A percentile compares a stretch with the other conserved stretches of the same genome.
Conservation (phyloP, 2,888 invertebrate species). For the Euphydryas editha region DNA sequence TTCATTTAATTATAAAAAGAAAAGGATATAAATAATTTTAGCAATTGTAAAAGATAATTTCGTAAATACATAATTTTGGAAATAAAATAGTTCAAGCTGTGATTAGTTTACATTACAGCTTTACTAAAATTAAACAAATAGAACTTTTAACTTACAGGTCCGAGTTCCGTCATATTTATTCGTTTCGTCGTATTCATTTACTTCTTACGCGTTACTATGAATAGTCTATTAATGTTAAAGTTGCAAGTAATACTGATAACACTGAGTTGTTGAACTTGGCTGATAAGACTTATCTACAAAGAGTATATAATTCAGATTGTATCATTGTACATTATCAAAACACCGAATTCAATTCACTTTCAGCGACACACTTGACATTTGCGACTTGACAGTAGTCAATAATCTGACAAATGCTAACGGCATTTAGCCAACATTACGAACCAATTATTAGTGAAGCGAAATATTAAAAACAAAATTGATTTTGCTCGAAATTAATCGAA, state of each 20-base stretch:
- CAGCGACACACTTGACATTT: too few relatives aligned
- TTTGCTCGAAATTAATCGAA: too few relatives aligned
- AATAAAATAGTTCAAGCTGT: too few relatives aligned
- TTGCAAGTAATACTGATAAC: neutral
- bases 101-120: too few relatives aligned
- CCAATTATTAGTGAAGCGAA: neutral
- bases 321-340: neutral
- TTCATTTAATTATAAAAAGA: too few relatives aligned
- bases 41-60: too few relatives aligned
- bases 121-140: neutral
- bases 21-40: too few relatives aligned
- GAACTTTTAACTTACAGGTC: constrained; percentile 50
- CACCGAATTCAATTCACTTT: neutral
- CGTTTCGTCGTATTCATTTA: neutral
- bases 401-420: neutral
- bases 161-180: constrained; percentile 49
- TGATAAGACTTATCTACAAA: constrained; percentile 5
- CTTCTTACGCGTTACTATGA: neutral
- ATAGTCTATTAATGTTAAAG: neutral
- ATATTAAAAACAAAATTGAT: too few relatives aligned
- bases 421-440: neutral
- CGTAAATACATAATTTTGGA: too few relatives aligned
- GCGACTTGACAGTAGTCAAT: neutral
- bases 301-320: neutral
- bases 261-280: neutral